A percentile compares a stretch with the other conserved stretches of the same genome.
Evolutionary conservation across 23 tunicate genomes (phyloP).

Genomic region (Pegea sp.): DNA sequence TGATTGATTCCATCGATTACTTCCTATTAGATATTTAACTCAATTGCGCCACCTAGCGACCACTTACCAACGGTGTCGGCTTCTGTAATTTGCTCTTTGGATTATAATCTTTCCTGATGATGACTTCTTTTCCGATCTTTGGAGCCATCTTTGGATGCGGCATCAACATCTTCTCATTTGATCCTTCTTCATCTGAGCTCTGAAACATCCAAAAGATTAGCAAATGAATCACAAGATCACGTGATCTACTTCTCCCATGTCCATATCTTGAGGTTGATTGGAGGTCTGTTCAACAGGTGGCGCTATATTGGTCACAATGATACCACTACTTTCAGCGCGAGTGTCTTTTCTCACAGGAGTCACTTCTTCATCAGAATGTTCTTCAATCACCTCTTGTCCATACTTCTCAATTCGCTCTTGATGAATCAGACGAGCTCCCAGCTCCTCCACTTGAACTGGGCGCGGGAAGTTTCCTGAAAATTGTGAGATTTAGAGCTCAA

Average conservation of each 20-base stretch:
- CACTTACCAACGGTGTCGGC: neutral
- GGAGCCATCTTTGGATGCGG: slow-evolving; percentile 23
- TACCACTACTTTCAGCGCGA: no score
- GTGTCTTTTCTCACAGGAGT: neutral
- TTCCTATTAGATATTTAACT: no score
- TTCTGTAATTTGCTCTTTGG: slow-evolving; percentile 35
- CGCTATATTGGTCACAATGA: no score
- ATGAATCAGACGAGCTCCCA: slow-evolving; percentile 69
- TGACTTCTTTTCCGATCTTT: slow-evolving; percentile 28
- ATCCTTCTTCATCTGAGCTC: slow-evolving; percentile 83
- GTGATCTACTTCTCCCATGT: slow-evolving; percentile 91
- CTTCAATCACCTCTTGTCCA: slow-evolving; percentile 42
- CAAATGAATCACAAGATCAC: neutral
- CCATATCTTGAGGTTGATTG: slow-evolving; percentile 62
- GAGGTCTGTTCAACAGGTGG: no score
- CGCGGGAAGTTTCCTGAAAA: slow-evolving; percentile 64
- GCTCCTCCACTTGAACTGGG: slow-evolving; percentile 60
- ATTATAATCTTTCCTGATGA: slow-evolving; percentile 44
- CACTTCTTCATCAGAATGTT: slow-evolving; percentile 13
- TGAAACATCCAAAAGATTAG: no score
- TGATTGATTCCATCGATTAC: no score
- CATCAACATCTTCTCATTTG: slow-evolving; percentile 7
- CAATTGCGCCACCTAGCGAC: neutral
- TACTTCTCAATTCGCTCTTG: slow-evolving; percentile 78
- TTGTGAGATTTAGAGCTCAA: no score